Percentiles rank a stretch among this genome's conserved stretches.
These are phyloP conservation scores for Agonopterix heracliana DNA, from an alignment of 2,888 invertebrate genomes.

Conservation along the genomic window DNA sequence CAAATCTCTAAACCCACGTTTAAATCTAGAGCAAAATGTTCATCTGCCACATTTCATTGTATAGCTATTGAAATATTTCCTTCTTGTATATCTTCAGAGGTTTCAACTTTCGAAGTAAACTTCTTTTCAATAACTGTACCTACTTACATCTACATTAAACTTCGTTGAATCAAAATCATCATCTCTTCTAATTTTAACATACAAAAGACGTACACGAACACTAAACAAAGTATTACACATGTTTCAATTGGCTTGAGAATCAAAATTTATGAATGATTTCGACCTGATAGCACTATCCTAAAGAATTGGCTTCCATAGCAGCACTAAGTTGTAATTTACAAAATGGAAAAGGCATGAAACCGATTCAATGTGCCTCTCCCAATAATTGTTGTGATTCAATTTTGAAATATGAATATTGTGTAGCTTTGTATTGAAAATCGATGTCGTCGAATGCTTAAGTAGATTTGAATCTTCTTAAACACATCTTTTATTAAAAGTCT, in stretches of 20 bases:
- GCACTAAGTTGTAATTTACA: constrained; percentile 32
- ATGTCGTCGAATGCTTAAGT: constrained; percentile 47
- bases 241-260: constrained; percentile 5
- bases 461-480: constrained; percentile 16
- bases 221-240: not conserved
- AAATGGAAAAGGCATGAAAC: constrained; percentile 44
- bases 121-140: not conserved
- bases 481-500: constrained; percentile 7
- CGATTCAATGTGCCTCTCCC: constrained; percentile 17
- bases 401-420: constrained; percentile 32
- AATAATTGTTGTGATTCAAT: not conserved
- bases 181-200: not conserved
- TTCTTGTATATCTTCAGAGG: too few species aligned
- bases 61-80: constrained; percentile 17
- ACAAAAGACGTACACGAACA: not conserved
- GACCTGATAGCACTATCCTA: constrained; percentile 22
- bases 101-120: not conserved
- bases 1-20: too few species aligned
- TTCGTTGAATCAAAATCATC: not conserved
- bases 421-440: constrained; percentile 47
- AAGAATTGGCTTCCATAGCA: constrained; percentile 64
- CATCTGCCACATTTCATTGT: constrained; percentile 22
- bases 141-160: too few species aligned
- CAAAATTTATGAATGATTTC: constrained; percentile 3
- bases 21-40: not conserved